Conservation (phyloP, 35 echinoderm and acorn worm genomes). For the Apostichopus californicus region DNA sequence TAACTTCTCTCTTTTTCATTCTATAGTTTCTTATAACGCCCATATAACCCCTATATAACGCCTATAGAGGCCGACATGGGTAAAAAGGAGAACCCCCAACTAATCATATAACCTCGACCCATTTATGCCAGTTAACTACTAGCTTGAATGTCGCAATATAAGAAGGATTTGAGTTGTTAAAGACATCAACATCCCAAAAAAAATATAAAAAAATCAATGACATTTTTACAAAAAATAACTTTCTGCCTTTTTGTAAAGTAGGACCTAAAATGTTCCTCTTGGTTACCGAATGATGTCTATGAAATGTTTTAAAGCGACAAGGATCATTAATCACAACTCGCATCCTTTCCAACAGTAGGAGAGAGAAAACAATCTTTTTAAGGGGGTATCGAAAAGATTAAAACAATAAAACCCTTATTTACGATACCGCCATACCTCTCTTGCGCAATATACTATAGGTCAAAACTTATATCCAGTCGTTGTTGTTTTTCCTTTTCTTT, state of each 20-base stretch:
- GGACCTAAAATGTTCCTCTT: neutral
- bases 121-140: neutral
- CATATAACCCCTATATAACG: too few species aligned
- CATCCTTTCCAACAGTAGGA: neutral
- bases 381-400: neutral
- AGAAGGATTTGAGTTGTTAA: neutral
- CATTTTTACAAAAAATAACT: slow-evolving; percentile 4
- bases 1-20: too few species aligned
- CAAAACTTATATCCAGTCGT: neutral
- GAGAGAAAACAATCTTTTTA: neutral
- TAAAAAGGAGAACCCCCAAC: too few species aligned
- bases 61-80: too few species aligned
- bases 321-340: neutral
- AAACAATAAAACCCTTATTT: slow-evolving; percentile 2
- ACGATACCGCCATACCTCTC: neutral
- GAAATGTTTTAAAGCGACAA: neutral
- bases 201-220: neutral
- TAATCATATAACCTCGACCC: neutral
- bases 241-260: neutral
- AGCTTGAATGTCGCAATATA: neutral
- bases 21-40: too few species aligned
- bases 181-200: neutral
- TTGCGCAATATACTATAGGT: slow-evolving; percentile 7
- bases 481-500: neutral
- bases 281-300: neutral